A percentile compares a stretch with the other conserved stretches of the same genome.
phyloP scores from a whole-genome alignment of 1,140 invertebrate species.

The Anastrepha ludens region DNA sequence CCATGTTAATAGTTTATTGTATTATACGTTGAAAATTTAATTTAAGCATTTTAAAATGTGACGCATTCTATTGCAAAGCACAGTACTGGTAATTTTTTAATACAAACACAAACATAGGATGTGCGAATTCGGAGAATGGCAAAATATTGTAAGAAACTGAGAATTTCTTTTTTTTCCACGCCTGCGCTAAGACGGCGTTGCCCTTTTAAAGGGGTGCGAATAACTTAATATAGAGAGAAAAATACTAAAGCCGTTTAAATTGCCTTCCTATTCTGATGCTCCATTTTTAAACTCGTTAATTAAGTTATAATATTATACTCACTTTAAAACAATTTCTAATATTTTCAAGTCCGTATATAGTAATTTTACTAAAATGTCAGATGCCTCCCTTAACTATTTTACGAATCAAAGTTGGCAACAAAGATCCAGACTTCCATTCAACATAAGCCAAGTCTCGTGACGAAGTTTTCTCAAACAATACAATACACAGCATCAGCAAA shows the following conservation, averaged over 20 bases:
- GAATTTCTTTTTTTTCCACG: constrained; percentile 18
- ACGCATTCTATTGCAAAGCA: background rate
- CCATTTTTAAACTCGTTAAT: background rate
- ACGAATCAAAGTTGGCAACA: background rate
- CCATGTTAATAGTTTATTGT: background rate
- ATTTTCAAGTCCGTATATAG: background rate
- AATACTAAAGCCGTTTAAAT: background rate
- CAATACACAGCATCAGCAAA: constrained; percentile 1
- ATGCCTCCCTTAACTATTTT: background rate
- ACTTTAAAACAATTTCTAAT: constrained; percentile 12
- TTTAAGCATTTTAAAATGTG: constrained; percentile 15
- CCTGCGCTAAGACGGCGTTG: constrained; percentile 3
- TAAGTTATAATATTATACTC: background rate
- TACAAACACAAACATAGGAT: background rate
- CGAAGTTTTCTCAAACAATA: background rate
- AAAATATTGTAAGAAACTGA: background rate
- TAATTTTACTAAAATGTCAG: background rate
- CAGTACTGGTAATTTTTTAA: background rate
- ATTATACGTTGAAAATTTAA: background rate
- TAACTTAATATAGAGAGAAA: background rate
- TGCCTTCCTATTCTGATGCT: no score
- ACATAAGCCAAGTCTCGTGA: background rate
- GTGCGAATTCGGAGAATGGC: constrained; percentile 1
- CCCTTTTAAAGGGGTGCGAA: background rate
- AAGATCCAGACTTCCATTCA: background rate